Evolutionary conservation across 2,888 invertebrate species (phyloP), one percentile per base, ranked within the genome.

Genomic region (Cheilosia grossa): DNA sequence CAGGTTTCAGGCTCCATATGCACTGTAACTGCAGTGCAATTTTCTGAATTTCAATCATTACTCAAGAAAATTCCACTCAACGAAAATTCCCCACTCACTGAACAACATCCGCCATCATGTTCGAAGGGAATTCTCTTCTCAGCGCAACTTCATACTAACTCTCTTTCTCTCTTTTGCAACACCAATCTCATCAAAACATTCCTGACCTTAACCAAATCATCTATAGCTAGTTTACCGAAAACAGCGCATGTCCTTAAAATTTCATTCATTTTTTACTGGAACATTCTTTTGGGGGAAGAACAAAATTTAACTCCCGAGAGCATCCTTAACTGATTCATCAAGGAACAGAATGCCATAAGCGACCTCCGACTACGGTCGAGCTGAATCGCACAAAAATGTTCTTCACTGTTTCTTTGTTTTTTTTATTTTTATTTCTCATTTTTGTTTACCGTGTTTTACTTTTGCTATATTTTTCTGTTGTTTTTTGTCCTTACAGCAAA

Each of bases 311-410:
- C 81, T 81, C 75, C 40, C 56, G 53, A 75, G 75, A 81, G 72
- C 81, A 85, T 81, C 85, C 81, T 61, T 51, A 85, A 81, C 81
- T 81, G 66, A 85, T 85, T 85, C 81, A 81, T 81, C 85, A 85
- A 85, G 80, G 44, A 77, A 66, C 75, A 81, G 80, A 80, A 81
- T 81, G 80, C 61, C 72, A 81, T 37, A 63, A 63, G 81, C 80
- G 72, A 85, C 85, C 81, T 85, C 75, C 72, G 81, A 81, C 85
- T 49, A 77, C 75, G 72, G 85, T 74, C 74, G 79, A 74, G 69
- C 40, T 75, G 63, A 74, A 58, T 77, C 77, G 67, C 81, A 80
- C 24, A 56, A 83, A 82, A 82, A 69, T 74, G 80, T 54, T 67
- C 53, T 75, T 81, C 30, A 49, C 53, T 3, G 61, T n/a, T 37